Conservation (phyloP, 1,140 invertebrate species). For the Aphelinus atriplicis region DNA sequence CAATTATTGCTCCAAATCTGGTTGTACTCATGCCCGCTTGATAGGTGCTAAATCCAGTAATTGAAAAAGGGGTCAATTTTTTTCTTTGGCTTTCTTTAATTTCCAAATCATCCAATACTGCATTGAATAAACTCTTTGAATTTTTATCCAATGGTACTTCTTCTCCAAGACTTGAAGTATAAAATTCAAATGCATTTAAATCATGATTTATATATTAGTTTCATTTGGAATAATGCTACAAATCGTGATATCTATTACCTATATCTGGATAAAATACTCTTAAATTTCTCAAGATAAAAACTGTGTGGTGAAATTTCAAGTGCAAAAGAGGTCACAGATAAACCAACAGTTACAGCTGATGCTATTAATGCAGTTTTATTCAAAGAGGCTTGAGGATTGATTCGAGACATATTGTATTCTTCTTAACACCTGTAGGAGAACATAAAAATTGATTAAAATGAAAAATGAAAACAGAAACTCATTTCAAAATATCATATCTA, state of each 20-base stretch:
- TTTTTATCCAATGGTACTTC: constrained; percentile 57
- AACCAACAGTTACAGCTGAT: neutral
- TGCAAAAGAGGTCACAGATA: neutral
- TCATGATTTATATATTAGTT: neutral
- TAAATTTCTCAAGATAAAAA: constrained; percentile 65
- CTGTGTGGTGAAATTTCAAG: constrained; percentile 58
- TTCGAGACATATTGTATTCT: no score
- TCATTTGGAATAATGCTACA: constrained; percentile 12
- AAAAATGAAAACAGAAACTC: no score
- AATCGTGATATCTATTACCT: constrained; percentile 57
- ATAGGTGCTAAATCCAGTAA: constrained; percentile 73
- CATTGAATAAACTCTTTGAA: constrained; percentile 58
- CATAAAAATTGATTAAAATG: no score
- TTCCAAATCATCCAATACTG: constrained; percentile 67
- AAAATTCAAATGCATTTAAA: neutral
- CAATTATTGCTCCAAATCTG: constrained; percentile 69
- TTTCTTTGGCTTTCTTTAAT: constrained; percentile 56
- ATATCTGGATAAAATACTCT: constrained; percentile 62
- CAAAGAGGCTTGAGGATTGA: no score
- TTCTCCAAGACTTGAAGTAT: constrained; percentile 51
- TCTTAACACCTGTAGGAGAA: no score
- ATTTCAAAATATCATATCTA: no score
- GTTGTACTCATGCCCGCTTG: constrained; percentile 63
- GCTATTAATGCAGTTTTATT: neutral
- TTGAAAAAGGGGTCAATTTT: constrained; percentile 69